A percentile compares a stretch with the other conserved stretches of the same genome.
Conservation (phyloP, 2,113 vertebrate genomes). For the Protobothrops mucrosquamatus region DNA sequence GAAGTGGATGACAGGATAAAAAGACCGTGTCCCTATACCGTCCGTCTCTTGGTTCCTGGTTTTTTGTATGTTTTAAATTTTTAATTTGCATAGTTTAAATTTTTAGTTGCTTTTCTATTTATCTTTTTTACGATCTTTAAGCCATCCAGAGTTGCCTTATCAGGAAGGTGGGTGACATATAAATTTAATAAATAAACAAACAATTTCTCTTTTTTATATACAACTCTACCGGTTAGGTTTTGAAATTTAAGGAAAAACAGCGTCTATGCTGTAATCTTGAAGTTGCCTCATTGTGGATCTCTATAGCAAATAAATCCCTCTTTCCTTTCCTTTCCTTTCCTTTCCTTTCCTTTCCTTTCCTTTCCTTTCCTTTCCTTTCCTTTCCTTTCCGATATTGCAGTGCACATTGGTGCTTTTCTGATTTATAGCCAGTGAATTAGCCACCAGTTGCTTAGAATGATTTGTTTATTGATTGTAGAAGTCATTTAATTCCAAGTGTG, state of each 20-base stretch:
- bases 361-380: too few relatives aligned
- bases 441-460: not conserved
- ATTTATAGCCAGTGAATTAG: conserved; percentile 13
- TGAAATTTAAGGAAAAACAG: not conserved
- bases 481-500: conserved; percentile 14
- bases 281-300: not conserved
- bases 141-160: not conserved
- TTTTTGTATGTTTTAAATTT: not conserved
- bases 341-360: too few relatives aligned
- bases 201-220: not conserved
- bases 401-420: not conserved
- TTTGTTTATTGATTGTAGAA: not conserved
- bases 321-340: too few relatives aligned
- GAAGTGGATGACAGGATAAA: not conserved
- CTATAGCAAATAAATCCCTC: not conserved
- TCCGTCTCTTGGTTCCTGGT: not conserved
- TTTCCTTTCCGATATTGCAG: not conserved
- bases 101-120: not conserved
- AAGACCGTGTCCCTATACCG: not conserved
- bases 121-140: not conserved
- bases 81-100: not conserved
- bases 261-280: not conserved
- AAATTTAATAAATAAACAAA: not conserved
- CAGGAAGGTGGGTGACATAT: not conserved
- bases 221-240: not conserved